Evolutionary conservation across 2,797 vertebrate species (phyloP).

Genomic region (Myotis planiceps): DNA sequence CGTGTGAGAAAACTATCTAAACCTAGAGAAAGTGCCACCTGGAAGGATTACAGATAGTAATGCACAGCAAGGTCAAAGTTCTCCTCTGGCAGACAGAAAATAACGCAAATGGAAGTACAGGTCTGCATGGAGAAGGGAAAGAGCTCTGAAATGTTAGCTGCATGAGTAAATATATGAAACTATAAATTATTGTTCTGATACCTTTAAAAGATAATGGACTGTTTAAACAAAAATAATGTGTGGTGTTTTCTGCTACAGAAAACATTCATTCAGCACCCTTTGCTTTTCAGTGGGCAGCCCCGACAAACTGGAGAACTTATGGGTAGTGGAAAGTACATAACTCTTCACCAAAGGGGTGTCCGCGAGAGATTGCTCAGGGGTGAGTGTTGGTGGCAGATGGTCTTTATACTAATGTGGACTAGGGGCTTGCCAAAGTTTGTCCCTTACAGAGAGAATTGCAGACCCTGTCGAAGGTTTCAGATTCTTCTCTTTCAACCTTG

Average conservation of each 20-base stretch:
- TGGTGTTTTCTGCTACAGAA: background rate
- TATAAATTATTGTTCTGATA: background rate
- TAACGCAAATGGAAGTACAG: background rate
- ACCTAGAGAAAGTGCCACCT: background rate
- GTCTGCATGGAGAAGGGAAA: background rate
- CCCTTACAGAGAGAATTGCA: background rate
- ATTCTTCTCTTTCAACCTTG: background rate
- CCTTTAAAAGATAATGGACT: background rate
- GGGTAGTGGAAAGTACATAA: background rate
- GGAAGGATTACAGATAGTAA: background rate
- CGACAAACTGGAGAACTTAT: background rate
- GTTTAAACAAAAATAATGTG: background rate
- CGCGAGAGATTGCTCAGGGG: background rate
- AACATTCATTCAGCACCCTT: background rate
- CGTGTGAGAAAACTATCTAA: background rate
- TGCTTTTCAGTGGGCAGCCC: background rate
- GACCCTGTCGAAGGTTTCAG: background rate
- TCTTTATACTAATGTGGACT: background rate
- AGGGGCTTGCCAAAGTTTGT: background rate
- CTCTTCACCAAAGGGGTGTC: background rate
- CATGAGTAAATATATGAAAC: background rate
- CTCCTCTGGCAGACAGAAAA: background rate
- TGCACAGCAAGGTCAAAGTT: background rate
- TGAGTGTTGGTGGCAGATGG: background rate
- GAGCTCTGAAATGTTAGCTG: background rate